These are phyloP conservation scores for Gymnocypris eckloni DNA, from an alignment of 2,797 vertebrate species.

Conservation along the genomic window DNA sequence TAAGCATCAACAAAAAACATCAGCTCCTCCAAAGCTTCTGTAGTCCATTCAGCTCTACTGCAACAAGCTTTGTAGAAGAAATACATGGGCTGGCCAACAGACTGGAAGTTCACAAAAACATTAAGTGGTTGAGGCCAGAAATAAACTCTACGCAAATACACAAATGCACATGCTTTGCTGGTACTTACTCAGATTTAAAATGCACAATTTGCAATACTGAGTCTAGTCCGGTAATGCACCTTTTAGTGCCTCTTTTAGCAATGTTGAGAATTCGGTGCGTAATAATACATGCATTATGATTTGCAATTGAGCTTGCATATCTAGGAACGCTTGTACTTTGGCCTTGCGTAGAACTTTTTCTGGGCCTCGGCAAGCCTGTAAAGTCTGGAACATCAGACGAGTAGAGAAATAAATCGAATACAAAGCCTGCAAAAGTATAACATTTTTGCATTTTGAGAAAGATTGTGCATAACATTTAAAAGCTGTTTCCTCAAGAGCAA, in stretches of 20 bases:
- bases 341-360: constrained; percentile 5
- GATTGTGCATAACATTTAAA: constrained; percentile 17
- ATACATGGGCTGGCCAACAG: background rate
- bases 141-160: constrained; percentile 2
- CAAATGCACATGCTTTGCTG: background rate
- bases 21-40: constrained; percentile 4
- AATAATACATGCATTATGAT: background rate
- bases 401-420: constrained; percentile 27
- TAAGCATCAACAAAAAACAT: constrained; percentile 1
- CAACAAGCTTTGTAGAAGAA: constrained; percentile 28
- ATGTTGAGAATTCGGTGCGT: background rate
- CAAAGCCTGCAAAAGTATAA: constrained; percentile 27
- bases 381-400: constrained; percentile 21
- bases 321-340: background rate
- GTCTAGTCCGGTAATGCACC: background rate
- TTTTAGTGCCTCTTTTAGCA: background rate
- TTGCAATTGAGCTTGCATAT: background rate
- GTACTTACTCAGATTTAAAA: background rate
- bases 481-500: constrained; percentile 16
- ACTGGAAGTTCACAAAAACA: background rate
- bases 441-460: background rate
- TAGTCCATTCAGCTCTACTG: constrained; percentile 1
- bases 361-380: background rate
- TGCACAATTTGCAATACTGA: background rate
- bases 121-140: background rate